These are phyloP conservation scores for Chydorus sphaericus DNA, from an alignment of 2,888 invertebrate species.

Conservation along the genomic window DNA sequence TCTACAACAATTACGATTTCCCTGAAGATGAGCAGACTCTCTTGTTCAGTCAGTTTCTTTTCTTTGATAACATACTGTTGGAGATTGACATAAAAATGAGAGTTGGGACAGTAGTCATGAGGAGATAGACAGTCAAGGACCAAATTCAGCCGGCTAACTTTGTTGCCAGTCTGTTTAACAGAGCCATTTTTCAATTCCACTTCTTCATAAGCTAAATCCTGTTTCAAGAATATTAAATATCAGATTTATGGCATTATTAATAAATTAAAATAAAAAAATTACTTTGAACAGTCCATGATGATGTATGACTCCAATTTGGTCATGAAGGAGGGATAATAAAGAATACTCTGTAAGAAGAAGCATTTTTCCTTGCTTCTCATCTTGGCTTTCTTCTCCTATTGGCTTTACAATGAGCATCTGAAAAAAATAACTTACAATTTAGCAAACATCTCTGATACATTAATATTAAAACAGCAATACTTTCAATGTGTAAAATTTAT, in stretches of 20 bases:
- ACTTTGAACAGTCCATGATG: slow-evolving; percentile 64
- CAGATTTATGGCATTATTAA: neutral
- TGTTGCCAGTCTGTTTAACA: slow-evolving; percentile 37
- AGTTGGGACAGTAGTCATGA: slow-evolving; percentile 44
- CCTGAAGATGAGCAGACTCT: slow-evolving; percentile 55
- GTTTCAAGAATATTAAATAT: slow-evolving; percentile 9
- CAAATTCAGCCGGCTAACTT: slow-evolving; percentile 40
- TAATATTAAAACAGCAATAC: slow-evolving; percentile 26
- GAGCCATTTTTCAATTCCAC: slow-evolving; percentile 36
- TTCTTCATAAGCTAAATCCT: slow-evolving; percentile 56
- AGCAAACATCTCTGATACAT: neutral
- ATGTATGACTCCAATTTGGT: slow-evolving; percentile 56
- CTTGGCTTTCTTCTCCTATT: slow-evolving; percentile 46
- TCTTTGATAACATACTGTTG: slow-evolving; percentile 62
- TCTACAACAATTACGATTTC: slow-evolving; percentile 58
- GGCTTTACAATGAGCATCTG: slow-evolving; percentile 29
- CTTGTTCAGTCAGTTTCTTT: slow-evolving; percentile 55
- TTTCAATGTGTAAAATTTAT: slow-evolving; percentile 54
- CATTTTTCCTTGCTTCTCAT: slow-evolving; percentile 63
- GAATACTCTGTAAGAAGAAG: slow-evolving; percentile 60
- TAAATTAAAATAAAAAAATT: slow-evolving; percentile 18
- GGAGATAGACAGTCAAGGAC: slow-evolving; percentile 56
- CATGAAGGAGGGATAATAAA: slow-evolving; percentile 47
- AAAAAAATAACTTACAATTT: slow-evolving; percentile 15
- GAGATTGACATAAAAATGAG: slow-evolving; percentile 45